Percentiles rank a stretch among this genome's conserved stretches.
These are phyloP conservation scores for Sphecodes monilicornis DNA, from an alignment of 2,888 invertebrate genomes.

Conservation along the genomic window DNA sequence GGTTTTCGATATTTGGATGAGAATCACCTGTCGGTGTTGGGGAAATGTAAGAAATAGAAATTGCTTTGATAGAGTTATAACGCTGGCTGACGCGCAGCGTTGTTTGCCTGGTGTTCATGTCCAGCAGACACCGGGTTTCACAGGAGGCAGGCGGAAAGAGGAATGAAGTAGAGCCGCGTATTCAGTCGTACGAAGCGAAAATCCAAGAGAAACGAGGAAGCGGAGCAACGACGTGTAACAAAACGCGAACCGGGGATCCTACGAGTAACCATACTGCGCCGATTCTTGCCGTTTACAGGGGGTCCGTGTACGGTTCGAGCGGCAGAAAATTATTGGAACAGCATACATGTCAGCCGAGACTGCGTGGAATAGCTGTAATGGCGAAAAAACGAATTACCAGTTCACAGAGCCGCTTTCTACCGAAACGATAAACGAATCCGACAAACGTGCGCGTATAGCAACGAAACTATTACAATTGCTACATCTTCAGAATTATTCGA, in stretches of 20 bases:
- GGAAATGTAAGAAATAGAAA: not conserved
- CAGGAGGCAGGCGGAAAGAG: not conserved
- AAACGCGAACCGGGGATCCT: not conserved
- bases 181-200: constrained; percentile 7
- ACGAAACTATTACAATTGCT: too few relatives aligned
- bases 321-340: not conserved
- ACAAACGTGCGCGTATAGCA: not conserved
- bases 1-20: not conserved
- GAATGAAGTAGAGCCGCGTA: not conserved
- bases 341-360: not conserved
- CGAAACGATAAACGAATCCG: not conserved
- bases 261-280: not conserved
- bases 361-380: not conserved
- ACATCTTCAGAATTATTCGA: not conserved
- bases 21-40: not conserved
- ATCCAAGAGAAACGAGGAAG: constrained; percentile 13
- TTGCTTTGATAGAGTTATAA: not conserved
- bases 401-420: not conserved
- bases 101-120: not conserved
- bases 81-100: not conserved
- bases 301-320: not conserved
- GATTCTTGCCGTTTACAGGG: not conserved
- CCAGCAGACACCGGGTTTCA: not conserved
- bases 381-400: not conserved
- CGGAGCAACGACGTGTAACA: constrained; percentile 9